Conservation (phyloP, 2,797 vertebrate genomes). For the Lepilemur septentrionalis region DNA sequence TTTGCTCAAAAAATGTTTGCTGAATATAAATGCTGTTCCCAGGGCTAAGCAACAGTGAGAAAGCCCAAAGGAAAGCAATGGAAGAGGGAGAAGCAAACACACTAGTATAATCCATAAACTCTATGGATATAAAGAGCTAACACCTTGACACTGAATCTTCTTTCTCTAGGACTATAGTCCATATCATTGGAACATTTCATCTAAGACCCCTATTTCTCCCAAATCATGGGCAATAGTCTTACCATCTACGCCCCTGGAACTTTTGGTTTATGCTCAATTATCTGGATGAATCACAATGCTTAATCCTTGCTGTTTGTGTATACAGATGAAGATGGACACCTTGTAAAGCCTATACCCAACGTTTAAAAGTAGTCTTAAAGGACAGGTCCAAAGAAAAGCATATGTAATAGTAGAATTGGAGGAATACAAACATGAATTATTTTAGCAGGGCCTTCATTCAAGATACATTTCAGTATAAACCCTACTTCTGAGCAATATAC, state of each 20-base stretch:
- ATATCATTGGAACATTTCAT: not conserved
- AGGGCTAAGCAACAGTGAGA: constrained; percentile 17
- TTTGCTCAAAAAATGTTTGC: constrained; percentile 11
- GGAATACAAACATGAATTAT: not conserved
- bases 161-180: constrained; percentile 1
- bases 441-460: not conserved
- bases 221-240: not conserved
- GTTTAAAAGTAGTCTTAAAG: constrained; percentile 10
- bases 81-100: not conserved
- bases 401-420: not conserved
- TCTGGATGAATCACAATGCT: not conserved
- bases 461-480: constrained; percentile 30
- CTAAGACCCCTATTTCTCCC: not conserved
- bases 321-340: not conserved
- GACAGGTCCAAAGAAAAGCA: not conserved
- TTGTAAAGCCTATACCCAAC: not conserved
- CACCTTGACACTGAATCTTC: not conserved
- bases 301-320: not conserved
- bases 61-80: constrained; percentile 12
- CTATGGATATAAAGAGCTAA: not conserved
- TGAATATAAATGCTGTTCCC: not conserved
- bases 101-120: constrained; percentile 16
- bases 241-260: not conserved
- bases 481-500: constrained; percentile 12
- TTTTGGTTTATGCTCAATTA: constrained; percentile 24